Conservation (phyloP, 1,140 invertebrate species). For the Pseudomyrmex dendroicus region DNA sequence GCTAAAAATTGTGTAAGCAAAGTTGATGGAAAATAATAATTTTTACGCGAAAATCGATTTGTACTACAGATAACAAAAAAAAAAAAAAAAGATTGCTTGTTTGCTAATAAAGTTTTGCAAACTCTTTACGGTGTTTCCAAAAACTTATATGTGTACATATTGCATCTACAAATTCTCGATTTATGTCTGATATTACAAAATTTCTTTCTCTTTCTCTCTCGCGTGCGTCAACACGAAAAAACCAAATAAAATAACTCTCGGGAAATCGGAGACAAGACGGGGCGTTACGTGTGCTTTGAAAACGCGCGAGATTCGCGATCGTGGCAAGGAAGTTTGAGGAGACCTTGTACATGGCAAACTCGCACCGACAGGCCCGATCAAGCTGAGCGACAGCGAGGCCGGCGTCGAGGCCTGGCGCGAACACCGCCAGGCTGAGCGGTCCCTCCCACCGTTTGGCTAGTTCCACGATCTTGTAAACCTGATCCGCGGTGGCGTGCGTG, state of each 20-base stretch:
- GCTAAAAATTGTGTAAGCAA: not conserved
- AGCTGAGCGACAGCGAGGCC: constrained; percentile 87
- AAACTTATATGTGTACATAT: not conserved
- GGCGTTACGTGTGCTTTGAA: not conserved
- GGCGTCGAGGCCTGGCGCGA: constrained; percentile 89
- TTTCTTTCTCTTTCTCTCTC: no score
- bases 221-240: not conserved
- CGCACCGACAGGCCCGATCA: constrained; percentile 87
- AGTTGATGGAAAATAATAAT: not conserved
- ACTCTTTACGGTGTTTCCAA: not conserved
- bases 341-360: constrained; percentile 88
- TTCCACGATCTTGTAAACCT: constrained; percentile 89
- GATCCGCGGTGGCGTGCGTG: constrained; percentile 91
- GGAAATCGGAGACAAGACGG: not conserved
- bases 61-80: not conserved
- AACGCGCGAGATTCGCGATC: not conserved
- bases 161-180: not conserved
- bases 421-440: constrained; percentile 90
- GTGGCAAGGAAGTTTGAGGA: constrained; percentile 53
- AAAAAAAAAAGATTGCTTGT: not conserved
- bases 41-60: not conserved
- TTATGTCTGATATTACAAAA: not conserved
- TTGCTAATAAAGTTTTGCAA: not conserved
- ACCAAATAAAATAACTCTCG: not conserved
- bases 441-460: constrained; percentile 90